These are phyloP conservation scores for Chironomus tentans DNA, from an alignment of 2,888 invertebrate species.

Conservation along the genomic window DNA sequence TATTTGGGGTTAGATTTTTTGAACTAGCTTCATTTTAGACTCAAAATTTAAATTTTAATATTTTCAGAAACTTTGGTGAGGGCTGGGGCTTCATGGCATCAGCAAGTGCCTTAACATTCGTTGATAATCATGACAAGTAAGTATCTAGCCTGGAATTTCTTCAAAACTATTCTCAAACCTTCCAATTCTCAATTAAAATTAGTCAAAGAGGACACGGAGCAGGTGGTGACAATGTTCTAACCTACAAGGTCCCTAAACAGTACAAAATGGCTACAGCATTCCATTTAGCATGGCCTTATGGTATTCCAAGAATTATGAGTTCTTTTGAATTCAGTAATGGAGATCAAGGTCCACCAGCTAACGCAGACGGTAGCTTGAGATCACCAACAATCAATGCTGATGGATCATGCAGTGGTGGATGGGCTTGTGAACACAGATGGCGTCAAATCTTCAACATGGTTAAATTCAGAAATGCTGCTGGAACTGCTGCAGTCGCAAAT, in stretches of 20 bases:
- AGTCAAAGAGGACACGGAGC: constrained; percentile 43
- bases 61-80: constrained; percentile 38
- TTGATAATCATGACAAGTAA: constrained; percentile 73
- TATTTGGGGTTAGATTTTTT: too few species aligned
- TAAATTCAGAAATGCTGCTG: constrained; percentile 56
- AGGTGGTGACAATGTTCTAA: constrained; percentile 47
- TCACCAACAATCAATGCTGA: constrained; percentile 51
- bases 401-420: constrained; percentile 53
- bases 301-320: constrained; percentile 69
- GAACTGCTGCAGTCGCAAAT: constrained; percentile 45
- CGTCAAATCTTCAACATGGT: constrained; percentile 65
- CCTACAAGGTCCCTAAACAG: constrained; percentile 50
- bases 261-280: constrained; percentile 70
- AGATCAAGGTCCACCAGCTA: constrained; percentile 46
- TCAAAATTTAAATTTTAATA: too few species aligned
- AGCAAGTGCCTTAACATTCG: constrained; percentile 54
- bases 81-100: constrained; percentile 45
- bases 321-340: constrained; percentile 56
- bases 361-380: constrained; percentile 42
- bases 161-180: constrained; percentile 31
- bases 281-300: constrained; percentile 60
- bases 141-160: neutral
- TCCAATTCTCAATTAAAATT: constrained; percentile 40
- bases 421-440: constrained; percentile 76
- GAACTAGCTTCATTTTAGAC: too few species aligned